Conservation (phyloP, 2,797 vertebrate genomes). For the Rhinella marina region DNA sequence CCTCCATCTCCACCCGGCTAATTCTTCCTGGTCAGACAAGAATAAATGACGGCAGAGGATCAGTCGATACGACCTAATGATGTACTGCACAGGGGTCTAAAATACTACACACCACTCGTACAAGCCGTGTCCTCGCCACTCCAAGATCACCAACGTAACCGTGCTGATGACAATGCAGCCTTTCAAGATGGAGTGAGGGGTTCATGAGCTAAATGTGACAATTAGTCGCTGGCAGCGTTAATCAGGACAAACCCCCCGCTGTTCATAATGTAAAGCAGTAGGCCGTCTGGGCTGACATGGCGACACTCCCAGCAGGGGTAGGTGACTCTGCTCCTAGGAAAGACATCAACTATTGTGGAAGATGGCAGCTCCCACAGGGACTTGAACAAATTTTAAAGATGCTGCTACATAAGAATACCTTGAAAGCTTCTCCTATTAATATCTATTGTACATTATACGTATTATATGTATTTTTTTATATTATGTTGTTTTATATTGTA, state of each 20-base stretch:
- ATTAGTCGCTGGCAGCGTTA: constrained; percentile 38
- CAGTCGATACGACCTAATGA: constrained; percentile 42
- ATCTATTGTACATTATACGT: neutral
- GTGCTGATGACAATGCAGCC: constrained; percentile 26
- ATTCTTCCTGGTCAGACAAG: constrained; percentile 1
- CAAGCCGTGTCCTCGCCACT: constrained; percentile 33
- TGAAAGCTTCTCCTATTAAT: neutral
- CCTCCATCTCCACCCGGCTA: neutral
- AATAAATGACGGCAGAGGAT: constrained; percentile 19
- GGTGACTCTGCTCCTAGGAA: neutral
- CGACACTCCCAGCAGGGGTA: neutral
- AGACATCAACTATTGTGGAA: constrained; percentile 55
- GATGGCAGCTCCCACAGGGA: constrained; percentile 49
- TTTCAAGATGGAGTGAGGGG: constrained; percentile 8
- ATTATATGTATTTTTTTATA: neutral
- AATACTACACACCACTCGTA: neutral
- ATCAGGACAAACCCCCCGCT: neutral
- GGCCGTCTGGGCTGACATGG: constrained; percentile 27
- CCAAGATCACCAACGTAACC: constrained; percentile 35
- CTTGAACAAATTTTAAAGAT: constrained; percentile 2
- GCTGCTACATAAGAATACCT: neutral
- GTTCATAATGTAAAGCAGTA: constrained; percentile 8
- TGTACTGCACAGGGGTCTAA: constrained; percentile 24
- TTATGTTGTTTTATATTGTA: too few relatives aligned
- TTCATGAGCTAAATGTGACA: constrained; percentile 24